Base-by-base conservation (phyloP, 2,113 vertebrate genomes). In the Xyliphius kryptos region DNA sequence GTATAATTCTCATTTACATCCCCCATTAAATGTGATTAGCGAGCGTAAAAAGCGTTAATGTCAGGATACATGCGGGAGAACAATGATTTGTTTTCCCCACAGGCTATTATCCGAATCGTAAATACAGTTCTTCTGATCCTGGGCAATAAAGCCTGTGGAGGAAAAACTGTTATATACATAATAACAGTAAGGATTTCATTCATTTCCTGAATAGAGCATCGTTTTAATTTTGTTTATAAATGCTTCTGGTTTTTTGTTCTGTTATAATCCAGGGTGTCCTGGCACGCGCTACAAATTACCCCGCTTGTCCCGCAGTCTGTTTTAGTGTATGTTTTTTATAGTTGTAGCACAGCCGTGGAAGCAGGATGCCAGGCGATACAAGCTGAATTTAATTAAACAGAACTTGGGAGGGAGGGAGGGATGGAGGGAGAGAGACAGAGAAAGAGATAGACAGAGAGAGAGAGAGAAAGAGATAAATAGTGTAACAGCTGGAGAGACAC, bases 251-350 rank as follows among this genome's bases (percentile, higher is more conserved):
- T 70, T 20, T 26, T 9, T 3, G 3, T 48, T 17, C 26, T 14
- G 50, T n/a, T 15, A 61, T 43, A n/a, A 53, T 66, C 74, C 74
- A 81, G 80, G 73, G 72, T 72, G 62, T 71, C 56, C 75, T 66
- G 66, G 73, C 61, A 60, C 53, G 67, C 69, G 63, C 77, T 78
- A 82, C 77, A 82, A 82, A 84, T 82, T 81, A 75, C 79, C 76
- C 79, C 69, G 72, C 81, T 61, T 82, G 80, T 83, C n/a, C n/a
- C n/a, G n/a, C n/a, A n/a, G n/a, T n/a, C 81, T 81, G 81, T 74
- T 85, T 76, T 81, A 82, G 80, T 85, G 80, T 80, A 79, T 77
- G 80, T 78, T 81, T 76, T 83, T n/a, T 82, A 80, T 84, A 83
- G 85, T 86, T 83, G 79, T 77, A 69, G 76, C 60, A 70, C 61